phyloP scores from a whole-genome alignment of 2,113 vertebrate genomes.

The Columba livia region DNA sequence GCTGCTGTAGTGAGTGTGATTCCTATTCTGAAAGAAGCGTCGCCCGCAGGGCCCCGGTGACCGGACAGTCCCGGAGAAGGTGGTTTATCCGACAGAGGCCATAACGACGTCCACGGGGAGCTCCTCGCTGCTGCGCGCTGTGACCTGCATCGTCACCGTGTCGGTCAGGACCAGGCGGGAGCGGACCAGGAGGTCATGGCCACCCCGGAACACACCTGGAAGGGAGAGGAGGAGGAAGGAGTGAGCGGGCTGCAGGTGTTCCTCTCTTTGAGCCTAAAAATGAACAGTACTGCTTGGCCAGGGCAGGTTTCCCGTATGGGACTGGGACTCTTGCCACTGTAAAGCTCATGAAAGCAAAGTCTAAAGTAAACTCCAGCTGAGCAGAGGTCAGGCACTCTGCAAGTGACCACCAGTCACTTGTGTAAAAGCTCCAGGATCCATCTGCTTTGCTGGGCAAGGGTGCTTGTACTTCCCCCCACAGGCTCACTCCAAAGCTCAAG shows the following conservation, averaged over 20 bases:
- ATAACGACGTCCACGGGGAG: conserved; percentile 79
- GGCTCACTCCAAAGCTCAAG: background rate
- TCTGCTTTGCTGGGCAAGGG: background rate
- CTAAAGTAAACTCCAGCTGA: background rate
- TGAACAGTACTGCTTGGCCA: background rate
- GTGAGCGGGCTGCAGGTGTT: background rate
- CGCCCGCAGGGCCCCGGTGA: background rate
- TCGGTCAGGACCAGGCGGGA: conserved; percentile 79
- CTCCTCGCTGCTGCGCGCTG: conserved; percentile 77
- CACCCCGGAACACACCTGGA: conserved; percentile 81
- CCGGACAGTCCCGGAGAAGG: background rate
- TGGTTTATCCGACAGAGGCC: conserved; percentile 76
- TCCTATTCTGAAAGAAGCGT: background rate
- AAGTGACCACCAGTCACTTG: rapidly evolving
- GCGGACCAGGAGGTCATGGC: conserved; percentile 79
- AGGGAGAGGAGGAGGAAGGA: background rate
- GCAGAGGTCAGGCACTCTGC: background rate
- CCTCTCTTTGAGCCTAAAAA: background rate
- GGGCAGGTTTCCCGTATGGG: background rate
- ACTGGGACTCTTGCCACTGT: background rate
- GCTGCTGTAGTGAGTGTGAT: background rate
- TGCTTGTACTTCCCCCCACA: too few relatives aligned
- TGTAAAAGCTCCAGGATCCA: background rate
- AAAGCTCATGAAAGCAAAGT: background rate
- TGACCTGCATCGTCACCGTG: conserved; percentile 83